Percentiles rank a stretch among this genome's conserved stretches.
Evolutionary conservation across 2,113 vertebrate genomes (phyloP).

Genomic region (Chitala chitala): DNA sequence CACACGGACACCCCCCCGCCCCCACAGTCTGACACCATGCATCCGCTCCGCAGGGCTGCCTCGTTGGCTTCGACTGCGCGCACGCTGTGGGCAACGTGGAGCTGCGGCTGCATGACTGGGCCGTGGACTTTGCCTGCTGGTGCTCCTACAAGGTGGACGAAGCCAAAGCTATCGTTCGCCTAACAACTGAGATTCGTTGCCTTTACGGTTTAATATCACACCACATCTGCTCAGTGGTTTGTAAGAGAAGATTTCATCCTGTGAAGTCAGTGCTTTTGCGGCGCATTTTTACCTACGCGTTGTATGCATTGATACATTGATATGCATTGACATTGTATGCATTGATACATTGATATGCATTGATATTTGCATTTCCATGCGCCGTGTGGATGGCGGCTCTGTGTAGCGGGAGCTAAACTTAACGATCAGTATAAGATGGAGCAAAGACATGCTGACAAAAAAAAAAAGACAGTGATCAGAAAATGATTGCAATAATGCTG

Average conservation of each 20-base stretch:
- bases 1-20: no score
- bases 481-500: background rate
- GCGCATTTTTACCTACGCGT: no score
- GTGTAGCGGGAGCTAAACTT: background rate
- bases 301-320: no score
- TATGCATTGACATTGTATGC: background rate
- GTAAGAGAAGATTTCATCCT: no score
- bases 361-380: background rate
- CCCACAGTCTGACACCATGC: background rate
- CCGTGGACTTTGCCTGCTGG: constrained; percentile 95
- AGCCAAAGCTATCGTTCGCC: no score
- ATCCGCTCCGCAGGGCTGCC: constrained; percentile 72
- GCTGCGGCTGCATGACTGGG: constrained; percentile 84
- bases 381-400: background rate
- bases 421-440: background rate
- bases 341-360: background rate
- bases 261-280: no score
- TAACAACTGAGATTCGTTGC: no score
- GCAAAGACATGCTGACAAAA: no score
- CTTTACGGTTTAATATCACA: no score
- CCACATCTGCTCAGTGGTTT: background rate
- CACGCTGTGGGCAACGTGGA: constrained; percentile 84
- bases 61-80: constrained; percentile 89
- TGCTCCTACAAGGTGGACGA: constrained; percentile 94
- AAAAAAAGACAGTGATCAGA: background rate